These are phyloP conservation scores for Rhogogaster chlorosoma DNA, from an alignment of 2,888 invertebrate genomes.

Conservation along the genomic window DNA sequence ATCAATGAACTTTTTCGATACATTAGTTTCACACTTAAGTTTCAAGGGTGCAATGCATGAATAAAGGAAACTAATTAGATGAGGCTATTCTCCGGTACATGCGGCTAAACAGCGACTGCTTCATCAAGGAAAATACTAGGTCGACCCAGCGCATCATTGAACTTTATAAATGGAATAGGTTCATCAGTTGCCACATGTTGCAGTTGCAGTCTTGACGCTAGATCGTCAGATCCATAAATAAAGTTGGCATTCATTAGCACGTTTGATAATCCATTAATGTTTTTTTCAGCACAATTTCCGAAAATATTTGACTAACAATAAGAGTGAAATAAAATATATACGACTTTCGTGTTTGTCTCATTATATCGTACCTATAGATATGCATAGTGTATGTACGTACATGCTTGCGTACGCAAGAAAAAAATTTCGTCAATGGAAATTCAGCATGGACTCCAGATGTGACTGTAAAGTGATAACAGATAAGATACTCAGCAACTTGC, in stretches of 20 bases:
- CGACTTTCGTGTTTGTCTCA: neutral
- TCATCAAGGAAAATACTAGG: neutral
- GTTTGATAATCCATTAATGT: neutral
- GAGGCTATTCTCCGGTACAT: neutral
- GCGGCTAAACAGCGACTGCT: neutral
- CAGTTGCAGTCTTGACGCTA: neutral
- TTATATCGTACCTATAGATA: neutral
- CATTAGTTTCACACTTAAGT: neutral
- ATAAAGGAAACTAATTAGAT: neutral
- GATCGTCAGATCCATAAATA: neutral
- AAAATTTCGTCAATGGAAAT: neutral
- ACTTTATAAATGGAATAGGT: neutral
- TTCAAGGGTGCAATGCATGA: neutral
- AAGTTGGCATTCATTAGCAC: neutral
- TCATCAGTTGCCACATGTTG: neutral
- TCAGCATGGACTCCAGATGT: neutral
- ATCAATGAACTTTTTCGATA: neutral
- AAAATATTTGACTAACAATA: neutral
- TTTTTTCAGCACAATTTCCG: neutral
- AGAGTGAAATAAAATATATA: neutral
- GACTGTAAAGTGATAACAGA: neutral
- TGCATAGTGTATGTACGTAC: neutral
- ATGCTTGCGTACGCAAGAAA: neutral
- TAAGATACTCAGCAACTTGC: neutral
- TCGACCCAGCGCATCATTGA: neutral